Evolutionary conservation across 2,113 vertebrate genomes (phyloP).

Genomic region (Saimiri boliviensis): DNA sequence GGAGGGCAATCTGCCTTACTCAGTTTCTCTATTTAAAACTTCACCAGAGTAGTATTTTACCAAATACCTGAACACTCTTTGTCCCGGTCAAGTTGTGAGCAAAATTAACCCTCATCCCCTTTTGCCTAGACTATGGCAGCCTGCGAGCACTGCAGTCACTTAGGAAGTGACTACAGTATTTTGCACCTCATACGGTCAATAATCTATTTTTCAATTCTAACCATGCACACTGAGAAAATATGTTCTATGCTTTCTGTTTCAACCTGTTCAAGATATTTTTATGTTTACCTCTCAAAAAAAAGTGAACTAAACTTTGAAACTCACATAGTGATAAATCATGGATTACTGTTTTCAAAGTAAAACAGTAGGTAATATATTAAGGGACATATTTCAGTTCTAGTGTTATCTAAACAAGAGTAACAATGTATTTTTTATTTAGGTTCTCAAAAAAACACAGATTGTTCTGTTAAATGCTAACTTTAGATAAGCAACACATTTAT

Average conservation of each 20-base stretch:
- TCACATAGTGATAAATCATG: background rate
- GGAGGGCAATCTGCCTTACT: background rate
- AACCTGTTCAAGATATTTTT: too few relatives aligned
- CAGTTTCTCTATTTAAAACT: background rate
- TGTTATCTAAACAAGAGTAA: background rate
- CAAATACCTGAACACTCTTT: background rate
- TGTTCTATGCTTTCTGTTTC: fast-evolving
- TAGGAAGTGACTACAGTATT: fast-evolving
- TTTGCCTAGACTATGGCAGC: fast-evolving
- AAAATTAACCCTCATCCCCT: background rate
- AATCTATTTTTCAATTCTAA: fast-evolving
- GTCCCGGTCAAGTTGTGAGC: background rate
- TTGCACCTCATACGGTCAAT: fast-evolving
- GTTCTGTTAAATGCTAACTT: background rate
- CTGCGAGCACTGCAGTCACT: fast-evolving
- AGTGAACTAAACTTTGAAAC: background rate
- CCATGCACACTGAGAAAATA: fast-evolving
- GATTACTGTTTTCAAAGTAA: background rate
- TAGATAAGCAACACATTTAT: background rate
- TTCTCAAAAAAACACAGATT: background rate
- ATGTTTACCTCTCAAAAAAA: background rate
- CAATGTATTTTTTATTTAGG: background rate
- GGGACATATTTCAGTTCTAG: background rate
- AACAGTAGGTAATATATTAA: background rate
- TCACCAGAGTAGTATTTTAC: background rate